Base-by-base conservation (phyloP, 2,113 vertebrate genomes). In the Hippopotamus amphibius region DNA sequence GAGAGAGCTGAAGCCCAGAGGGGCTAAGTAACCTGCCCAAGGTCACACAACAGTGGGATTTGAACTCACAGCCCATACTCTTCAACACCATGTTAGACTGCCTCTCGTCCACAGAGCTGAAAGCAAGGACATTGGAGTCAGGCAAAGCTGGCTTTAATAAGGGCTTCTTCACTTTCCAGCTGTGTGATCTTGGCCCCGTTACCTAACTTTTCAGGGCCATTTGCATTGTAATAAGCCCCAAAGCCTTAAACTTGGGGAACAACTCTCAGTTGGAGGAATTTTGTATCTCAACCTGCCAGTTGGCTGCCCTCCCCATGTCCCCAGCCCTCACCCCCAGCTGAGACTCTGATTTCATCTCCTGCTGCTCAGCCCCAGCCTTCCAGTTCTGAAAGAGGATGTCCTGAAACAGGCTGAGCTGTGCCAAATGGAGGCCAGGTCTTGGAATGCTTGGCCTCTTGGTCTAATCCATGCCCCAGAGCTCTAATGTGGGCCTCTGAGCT, bases 181-280 rank as follows among this genome's bases (percentile, higher is more conserved):
- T 68, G 5, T 50, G 33, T 77, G 77, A 59, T 61, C 77, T 83
- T 46, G 30, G 15, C 6, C 28, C 61, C 48, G 30, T 50, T 76
- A 28, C n/a, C 61, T 41, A 37, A 63, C 28, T 26, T 92, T 55
- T 68, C 76, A 65, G 77, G 3, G 11, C 14, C 24, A 84, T 88
- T 79, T 46, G 43, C 24, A 69, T 46, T 55, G 53, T n/a, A 61
- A 79, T 74, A 96, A 46, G 24, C 30, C 28, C 15, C 28, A 69
- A 57, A 79, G 65, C 63, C 72, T 95, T 89, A 21, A 89, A 59
- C 61, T 89, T 76, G 71, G n/a, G 26, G 43, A 85, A 84, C 43
- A 68, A 63, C n/a, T 61, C 55, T 63, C 41, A n/a, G 4, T 41
- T 43, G 19, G 41, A 59, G 48, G 30, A 80, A 93, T 30, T 33